A percentile compares a stretch with the other conserved stretches of the same genome.
phyloP scores from a whole-genome alignment of 2,113 vertebrate species.

The Myotis lucifugus region DNA sequence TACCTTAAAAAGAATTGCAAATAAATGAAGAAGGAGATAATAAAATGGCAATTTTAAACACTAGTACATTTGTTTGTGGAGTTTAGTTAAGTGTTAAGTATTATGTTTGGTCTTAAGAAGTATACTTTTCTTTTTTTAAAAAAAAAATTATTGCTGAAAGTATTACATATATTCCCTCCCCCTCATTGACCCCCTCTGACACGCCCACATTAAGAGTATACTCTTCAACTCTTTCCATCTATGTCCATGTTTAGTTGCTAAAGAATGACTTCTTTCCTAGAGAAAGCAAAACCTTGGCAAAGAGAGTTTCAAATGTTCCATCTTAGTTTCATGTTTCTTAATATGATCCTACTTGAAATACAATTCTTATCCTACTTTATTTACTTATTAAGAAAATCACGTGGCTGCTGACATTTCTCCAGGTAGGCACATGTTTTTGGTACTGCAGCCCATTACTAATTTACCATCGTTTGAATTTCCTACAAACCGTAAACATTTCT shows the following conservation, averaged over 20 bases:
- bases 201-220: no score
- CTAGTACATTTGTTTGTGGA: neutral
- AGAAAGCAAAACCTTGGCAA: neutral
- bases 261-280: neutral
- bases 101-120: neutral
- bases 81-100: neutral
- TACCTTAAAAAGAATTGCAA: neutral
- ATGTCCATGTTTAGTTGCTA: neutral
- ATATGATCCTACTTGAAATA: neutral
- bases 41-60: neutral
- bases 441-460: neutral
- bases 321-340: neutral
- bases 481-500: neutral
- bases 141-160: no score
- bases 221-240: neutral
- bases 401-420: neutral
- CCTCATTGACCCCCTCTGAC: no score
- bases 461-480: neutral
- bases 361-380: neutral
- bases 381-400: neutral
- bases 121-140: neutral
- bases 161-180: no score
- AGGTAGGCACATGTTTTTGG: neutral
- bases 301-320: neutral
- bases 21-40: slow-evolving; percentile 1